A percentile compares a stretch with the other conserved stretches of the same genome.
Evolutionary conservation across 2,888 invertebrate species (phyloP).

Genomic region (Tenthredo distinguenda): DNA sequence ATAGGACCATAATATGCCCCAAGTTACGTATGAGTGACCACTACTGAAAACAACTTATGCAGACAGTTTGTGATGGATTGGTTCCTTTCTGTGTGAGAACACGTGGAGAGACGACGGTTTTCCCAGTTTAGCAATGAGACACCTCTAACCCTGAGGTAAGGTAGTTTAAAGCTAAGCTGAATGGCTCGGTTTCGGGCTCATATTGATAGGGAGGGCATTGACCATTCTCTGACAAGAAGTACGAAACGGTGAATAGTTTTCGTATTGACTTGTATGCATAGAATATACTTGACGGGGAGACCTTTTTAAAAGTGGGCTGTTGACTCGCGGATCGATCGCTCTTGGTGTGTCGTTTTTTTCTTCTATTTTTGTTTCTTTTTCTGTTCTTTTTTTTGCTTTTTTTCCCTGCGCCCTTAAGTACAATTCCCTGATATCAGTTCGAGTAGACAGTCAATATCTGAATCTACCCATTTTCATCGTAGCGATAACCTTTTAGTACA

Average conservation of each 20-base stretch:
- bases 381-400: background rate
- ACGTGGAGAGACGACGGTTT: background rate
- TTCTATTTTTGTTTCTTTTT: background rate
- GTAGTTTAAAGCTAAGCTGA: constrained; percentile 29
- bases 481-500: constrained; percentile 6
- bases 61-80: constrained; percentile 40
- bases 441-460: constrained; percentile 35
- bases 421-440: constrained; percentile 19
- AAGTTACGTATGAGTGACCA: constrained; percentile 8
- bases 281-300: background rate
- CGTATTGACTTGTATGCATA: background rate
- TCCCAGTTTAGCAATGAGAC: background rate
- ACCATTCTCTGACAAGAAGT: background rate
- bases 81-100: constrained; percentile 8
- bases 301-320: constrained; percentile 10
- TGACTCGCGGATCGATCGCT: constrained; percentile 19
- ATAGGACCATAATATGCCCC: background rate
- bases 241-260: background rate
- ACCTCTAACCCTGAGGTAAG: background rate
- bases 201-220: constrained; percentile 19
- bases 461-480: constrained; percentile 15
- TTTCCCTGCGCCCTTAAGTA: background rate
- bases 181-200: background rate
- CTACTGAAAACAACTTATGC: background rate
- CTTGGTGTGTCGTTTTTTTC: constrained; percentile 12